Conservation (phyloP, 2,888 invertebrate genomes). For the Copidosoma aretas region DNA sequence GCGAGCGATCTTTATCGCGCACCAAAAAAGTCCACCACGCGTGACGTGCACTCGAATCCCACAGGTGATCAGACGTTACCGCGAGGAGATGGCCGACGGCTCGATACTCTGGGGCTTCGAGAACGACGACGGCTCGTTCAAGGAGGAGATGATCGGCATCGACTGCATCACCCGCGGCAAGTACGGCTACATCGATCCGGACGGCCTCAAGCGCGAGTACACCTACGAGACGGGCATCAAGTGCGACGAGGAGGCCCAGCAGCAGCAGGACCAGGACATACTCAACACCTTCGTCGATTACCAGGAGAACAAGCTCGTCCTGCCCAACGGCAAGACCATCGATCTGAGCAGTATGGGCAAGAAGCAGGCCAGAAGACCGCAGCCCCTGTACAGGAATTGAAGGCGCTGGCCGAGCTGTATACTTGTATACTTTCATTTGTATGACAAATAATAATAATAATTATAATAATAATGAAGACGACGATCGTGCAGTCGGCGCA, state of each 20-base stretch:
- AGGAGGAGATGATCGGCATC: constrained; percentile 81
- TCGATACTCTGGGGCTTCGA: constrained; percentile 89
- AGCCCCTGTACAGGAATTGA: constrained; percentile 65
- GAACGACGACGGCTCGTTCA: constrained; percentile 86
- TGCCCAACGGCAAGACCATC: constrained; percentile 76
- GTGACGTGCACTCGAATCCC: background rate
- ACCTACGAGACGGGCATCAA: constrained; percentile 81
- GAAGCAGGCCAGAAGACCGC: constrained; percentile 73
- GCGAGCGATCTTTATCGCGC: no score
- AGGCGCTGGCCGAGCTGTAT: no score
- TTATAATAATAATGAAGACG: no score
- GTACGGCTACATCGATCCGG: constrained; percentile 85
- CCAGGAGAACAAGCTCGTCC: constrained; percentile 75
- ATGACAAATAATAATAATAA: no score
- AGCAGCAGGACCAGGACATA: constrained; percentile 63
- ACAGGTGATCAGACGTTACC: constrained; percentile 64
- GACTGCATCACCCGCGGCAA: constrained; percentile 80
- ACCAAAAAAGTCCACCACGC: no score
- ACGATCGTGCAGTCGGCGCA: no score
- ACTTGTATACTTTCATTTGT: no score
- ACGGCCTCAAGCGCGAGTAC: constrained; percentile 81
- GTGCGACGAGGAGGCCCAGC: constrained; percentile 62
- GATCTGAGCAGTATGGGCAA: constrained; percentile 76
- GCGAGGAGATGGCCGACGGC: constrained; percentile 77
- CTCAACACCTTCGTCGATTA: constrained; percentile 73